Evolutionary conservation across 2,888 invertebrate species (phyloP).

Genomic region (Scelioninae gen. 1): DNA sequence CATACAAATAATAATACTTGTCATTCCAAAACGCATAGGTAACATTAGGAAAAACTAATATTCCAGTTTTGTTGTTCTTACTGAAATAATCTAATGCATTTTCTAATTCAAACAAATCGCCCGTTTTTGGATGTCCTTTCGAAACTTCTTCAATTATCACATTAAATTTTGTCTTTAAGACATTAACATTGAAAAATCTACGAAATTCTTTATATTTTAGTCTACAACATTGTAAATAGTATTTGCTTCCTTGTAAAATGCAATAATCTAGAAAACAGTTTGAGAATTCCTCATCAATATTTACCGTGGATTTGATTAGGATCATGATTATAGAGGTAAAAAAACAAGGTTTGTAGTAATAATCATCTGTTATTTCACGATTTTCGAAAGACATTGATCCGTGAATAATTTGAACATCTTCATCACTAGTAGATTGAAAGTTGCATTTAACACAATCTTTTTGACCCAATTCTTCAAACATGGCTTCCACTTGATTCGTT

Average conservation of each 20-base stretch:
- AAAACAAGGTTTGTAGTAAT: slow-evolving; percentile 79
- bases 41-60: slow-evolving; percentile 77
- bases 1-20: slow-evolving; percentile 78
- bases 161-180: slow-evolving; percentile 75
- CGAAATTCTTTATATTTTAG: slow-evolving; percentile 76
- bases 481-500: not conserved
- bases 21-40: slow-evolving; percentile 80
- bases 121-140: slow-evolving; percentile 77
- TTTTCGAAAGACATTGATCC: slow-evolving; percentile 72
- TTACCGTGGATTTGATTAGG: slow-evolving; percentile 76
- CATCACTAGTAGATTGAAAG: slow-evolving; percentile 73
- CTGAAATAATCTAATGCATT: slow-evolving; percentile 72
- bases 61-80: slow-evolving; percentile 76
- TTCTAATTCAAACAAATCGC: slow-evolving; percentile 72
- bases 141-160: slow-evolving; percentile 77
- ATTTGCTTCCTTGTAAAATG: slow-evolving; percentile 75
- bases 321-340: slow-evolving; percentile 79
- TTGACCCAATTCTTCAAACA: too few species aligned
- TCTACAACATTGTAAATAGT: slow-evolving; percentile 74
- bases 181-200: slow-evolving; percentile 77
- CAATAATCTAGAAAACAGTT: slow-evolving; percentile 76
- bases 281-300: slow-evolving; percentile 72
- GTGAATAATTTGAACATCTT: slow-evolving; percentile 74
- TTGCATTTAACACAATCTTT: slow-evolving; percentile 53
- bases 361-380: slow-evolving; percentile 68